Base-by-base conservation (phyloP, 2,888 invertebrate genomes). In the Dicranocentrus wangi region DNA sequence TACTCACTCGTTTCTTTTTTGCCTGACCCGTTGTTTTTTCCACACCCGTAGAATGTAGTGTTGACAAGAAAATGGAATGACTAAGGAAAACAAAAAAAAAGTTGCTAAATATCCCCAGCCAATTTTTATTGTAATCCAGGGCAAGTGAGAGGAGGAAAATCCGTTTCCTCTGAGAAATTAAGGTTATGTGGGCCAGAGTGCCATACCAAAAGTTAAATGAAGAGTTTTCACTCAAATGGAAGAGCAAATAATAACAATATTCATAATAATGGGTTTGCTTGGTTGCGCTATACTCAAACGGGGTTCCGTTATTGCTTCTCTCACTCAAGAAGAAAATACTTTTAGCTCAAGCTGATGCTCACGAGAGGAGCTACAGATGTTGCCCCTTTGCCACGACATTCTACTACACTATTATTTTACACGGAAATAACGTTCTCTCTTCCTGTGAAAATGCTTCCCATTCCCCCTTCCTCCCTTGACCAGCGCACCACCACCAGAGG, bases 1-100 rank as follows among this genome's bases (percentile, higher is more conserved):
- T 51, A 63, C 72, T 51, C 51, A 28, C 51, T 28, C 15, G 32
- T 61, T 13, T n/a, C n/a, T 66, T 25, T 66, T 47, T 23, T 19
- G 21, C 21, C n/a, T 32, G 39, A 17, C 25, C n/a, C 19, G 27
- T 21, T 21, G 51, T 51, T 15, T 51, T 55, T 42, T 69, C 55
- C 69, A 32, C 21, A 32, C 69, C 53, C 19, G 0, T 21, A 53
- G 53, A 69, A 28, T 69, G 13, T 42, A 42, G 42, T 13, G 13
- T 42, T 43, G 43, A 47, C 23, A 27, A 47, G 25, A 47, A 23
- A 23, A 66, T 15, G 27, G 21, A 47, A 66, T 66, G 47, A 66
- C 25, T 39, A 25, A 66, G 47, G 27, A 66, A 66, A 25, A 23
- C 17, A 32, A 10, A 25, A 66, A 66, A 66, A 43, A 27, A 1